These are phyloP conservation scores for Tribolium madens DNA, from an alignment of 1,140 invertebrate species.

Conservation along the genomic window DNA sequence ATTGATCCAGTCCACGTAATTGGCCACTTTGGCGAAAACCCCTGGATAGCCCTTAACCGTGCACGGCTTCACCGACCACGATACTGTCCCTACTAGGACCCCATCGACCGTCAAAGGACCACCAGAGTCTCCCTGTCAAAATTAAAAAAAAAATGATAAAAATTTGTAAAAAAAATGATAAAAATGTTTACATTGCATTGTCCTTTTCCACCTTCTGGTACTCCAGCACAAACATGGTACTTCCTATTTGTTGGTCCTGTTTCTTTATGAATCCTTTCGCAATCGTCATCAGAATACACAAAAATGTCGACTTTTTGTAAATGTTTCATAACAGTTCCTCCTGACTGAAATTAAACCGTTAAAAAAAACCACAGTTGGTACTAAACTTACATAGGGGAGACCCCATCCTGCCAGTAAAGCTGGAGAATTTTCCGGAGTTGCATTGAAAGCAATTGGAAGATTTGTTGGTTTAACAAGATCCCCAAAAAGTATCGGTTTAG, in stretches of 20 bases:
- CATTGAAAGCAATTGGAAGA: not conserved
- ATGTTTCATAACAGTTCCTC: constrained; percentile 60
- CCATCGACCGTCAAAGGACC: constrained; percentile 67
- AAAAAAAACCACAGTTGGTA: not conserved
- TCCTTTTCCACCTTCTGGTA: constrained; percentile 64
- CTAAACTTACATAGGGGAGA: not conserved
- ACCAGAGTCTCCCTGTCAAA: constrained; percentile 67
- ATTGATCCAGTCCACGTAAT: constrained; percentile 50
- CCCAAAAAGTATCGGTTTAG: not conserved
- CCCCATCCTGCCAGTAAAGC: constrained; percentile 23
- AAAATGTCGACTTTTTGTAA: constrained; percentile 64
- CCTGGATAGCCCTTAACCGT: constrained; percentile 62
- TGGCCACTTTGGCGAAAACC: constrained; percentile 63
- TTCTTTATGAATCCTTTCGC: constrained; percentile 55
- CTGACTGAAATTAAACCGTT: constrained; percentile 56
- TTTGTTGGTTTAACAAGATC: not conserved
- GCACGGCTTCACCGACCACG: constrained; percentile 67
- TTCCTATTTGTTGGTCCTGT: constrained; percentile 55
- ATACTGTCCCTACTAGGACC: constrained; percentile 66
- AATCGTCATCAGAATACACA: constrained; percentile 62
- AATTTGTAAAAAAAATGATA: not conserved
- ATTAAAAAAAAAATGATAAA: not conserved
- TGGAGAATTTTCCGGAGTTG: not conserved
- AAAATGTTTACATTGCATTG: constrained; percentile 64
- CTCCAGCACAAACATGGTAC: constrained; percentile 62